Base-by-base conservation (phyloP, 2,797 vertebrate species). In the Phataginus tetradactyla region DNA sequence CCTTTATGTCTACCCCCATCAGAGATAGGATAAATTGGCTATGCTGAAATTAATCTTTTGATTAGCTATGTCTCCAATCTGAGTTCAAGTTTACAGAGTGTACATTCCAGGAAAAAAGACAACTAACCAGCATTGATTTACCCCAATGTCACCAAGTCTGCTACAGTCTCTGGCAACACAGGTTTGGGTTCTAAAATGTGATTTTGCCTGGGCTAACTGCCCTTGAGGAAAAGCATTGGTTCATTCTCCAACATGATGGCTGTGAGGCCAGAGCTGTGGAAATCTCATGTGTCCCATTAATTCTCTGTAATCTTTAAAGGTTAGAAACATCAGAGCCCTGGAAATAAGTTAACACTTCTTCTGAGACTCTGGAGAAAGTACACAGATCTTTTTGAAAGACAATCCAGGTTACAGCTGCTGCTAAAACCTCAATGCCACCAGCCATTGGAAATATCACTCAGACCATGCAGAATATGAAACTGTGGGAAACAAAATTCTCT, bases 301-400 rank as follows among this genome's bases (percentile, higher is more conserved):
- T 80, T 90, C 85, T 80, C 66, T 59, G 6, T 93, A 86, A 89
- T 85, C n/a, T 92, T 86, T 81, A 55, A 75, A 92, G 59, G n/a
- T 90, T 93, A 87, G 37, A 95, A 85, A 84, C 49, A 93, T 86
- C 68, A 95, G 72, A 90, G 42, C 61, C 39, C 90, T 84, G 55
- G 11, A 87, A 95, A 90, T 90, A 93, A 77, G 59, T 91, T 90
- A 84, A 79, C 51, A 42, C 61, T 78, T 83, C 29, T 90, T 94
- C 49, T 85, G 68, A 81, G 61, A 87, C 71, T 86, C 45, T 77
- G 71, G 86, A 80, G 61, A 79, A 96, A 94, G 25, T 71, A 57
- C 66, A 83, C 23, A 69, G 53, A 77, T 81, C 7, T 63, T 91
- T 86, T n/a, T 72, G 69, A 95, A 93, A 69, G 27, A 84, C 7